phyloP scores from a whole-genome alignment of 2,797 vertebrate species.

The Oophaga sylvatica region DNA sequence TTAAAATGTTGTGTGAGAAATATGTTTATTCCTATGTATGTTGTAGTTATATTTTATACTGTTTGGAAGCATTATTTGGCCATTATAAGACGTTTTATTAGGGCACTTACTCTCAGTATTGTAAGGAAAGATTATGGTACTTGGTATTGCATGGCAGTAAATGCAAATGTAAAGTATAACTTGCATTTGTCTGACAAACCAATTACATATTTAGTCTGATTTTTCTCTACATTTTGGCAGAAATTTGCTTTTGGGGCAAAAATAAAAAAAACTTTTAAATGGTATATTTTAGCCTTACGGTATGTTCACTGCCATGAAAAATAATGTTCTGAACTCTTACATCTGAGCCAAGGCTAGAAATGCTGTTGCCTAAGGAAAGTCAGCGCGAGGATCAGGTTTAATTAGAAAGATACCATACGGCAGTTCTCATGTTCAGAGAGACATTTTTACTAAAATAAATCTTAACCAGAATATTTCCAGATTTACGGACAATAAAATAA shows the following conservation, averaged over 20 bases:
- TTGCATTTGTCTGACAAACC: neutral
- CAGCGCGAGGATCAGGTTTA: conserved; percentile 41
- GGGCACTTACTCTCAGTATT: neutral
- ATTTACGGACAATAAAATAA: neutral
- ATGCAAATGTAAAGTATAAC: neutral
- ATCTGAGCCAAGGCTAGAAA: conserved; percentile 36
- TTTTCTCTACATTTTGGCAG: neutral
- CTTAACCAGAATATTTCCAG: conserved; percentile 1
- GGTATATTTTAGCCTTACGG: neutral
- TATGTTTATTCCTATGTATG: no score
- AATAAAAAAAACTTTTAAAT: neutral
- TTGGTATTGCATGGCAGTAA: neutral
- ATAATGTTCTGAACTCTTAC: neutral
- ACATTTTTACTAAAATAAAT: neutral
- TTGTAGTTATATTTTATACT: no score
- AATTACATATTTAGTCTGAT: neutral
- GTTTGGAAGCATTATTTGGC: no score
- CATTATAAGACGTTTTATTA: neutral
- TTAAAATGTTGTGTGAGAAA: no score
- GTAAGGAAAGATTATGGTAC: neutral
- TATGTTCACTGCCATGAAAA: neutral
- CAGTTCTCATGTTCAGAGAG: neutral
- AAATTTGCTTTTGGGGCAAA: neutral
- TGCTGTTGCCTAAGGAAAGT: conserved; percentile 18
- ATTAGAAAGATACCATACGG: conserved; percentile 38